Percentiles rank a stretch among this genome's conserved stretches.
Evolutionary conservation across 2,113 vertebrate species (phyloP).

Genomic region (Petaurus breviceps): DNA sequence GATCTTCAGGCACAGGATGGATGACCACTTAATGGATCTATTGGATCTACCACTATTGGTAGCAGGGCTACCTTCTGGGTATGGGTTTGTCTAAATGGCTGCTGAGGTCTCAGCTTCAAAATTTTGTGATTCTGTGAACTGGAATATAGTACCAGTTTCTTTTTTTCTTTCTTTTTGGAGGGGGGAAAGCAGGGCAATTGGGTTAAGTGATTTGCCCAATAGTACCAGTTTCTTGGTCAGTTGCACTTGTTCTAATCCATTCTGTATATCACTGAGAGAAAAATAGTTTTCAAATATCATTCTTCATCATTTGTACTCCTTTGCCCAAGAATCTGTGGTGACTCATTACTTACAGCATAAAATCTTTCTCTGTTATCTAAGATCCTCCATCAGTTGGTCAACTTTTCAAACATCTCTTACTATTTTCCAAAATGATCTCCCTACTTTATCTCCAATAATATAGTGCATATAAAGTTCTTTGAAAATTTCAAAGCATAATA

Average conservation of each 20-base stretch:
- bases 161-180: background rate
- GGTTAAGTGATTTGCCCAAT: background rate
- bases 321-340: background rate
- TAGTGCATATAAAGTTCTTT: no score
- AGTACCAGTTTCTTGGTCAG: background rate
- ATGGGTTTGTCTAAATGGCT: background rate
- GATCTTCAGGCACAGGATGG: background rate
- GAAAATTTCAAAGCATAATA: no score
- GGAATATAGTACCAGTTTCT: background rate
- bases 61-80: no score
- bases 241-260: background rate
- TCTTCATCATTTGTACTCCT: background rate
- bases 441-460: no score
- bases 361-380: background rate
- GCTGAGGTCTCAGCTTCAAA: background rate
- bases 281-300: background rate
- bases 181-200: no score
- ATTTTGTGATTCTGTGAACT: background rate
- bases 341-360: background rate
- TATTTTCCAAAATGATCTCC: background rate
- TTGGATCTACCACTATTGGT: no score
- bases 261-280: background rate
- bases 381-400: background rate
- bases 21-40: no score
- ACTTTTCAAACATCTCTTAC: background rate